Base-by-base conservation (phyloP, 2,113 vertebrate genomes). In the Puffinus mauretanicus region DNA sequence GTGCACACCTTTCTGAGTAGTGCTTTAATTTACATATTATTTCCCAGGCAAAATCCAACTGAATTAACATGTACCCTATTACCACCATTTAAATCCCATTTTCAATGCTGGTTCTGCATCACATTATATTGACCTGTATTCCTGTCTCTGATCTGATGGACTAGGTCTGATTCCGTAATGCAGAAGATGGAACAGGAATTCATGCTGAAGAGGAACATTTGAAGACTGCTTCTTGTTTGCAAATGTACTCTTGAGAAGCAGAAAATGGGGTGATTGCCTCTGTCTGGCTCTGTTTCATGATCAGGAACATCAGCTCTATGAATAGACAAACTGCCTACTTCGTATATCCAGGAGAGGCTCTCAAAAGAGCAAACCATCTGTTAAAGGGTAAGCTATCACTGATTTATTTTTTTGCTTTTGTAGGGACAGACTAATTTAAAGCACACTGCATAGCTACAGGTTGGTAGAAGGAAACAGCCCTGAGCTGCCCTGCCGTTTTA, bases 31-130 rank as follows among this genome's bases (percentile, higher is more conserved):
- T 95, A 83, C 57, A 49, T 65, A 44, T 75, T 93, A 67, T 86
- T 95, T 97, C 80, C 82, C 54, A 91, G 95, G 79, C 77, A 96
- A 96, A 98, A 92, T 93, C 83, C 86, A 95, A 82, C 77, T 75
- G 75, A 97, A 93, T 97, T 95, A 84, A 96, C 94, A 26, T 90
- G 89, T 61, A 94, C 49, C 88, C 81, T 82, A 66, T 69, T 82
- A 91, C 76, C 69, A 92, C 94, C 89, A 90, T 83, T 94, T 86
- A 94, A 96, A 96, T 75, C 69, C 91, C 92, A 80, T 93, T 86
- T 94, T 91, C 75, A 92, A 4, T 76, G 40, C 38, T 62, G 47
- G 24, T 64, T 88, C 44, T 78, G 30, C 16, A 34, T 80, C 86
- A 44, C 36, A 42, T 86, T 81, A 9, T 29, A 18, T 1, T 19